Evolutionary conservation across 2,888 invertebrate genomes (phyloP).

Genomic region (Perizoma affinitatum): DNA sequence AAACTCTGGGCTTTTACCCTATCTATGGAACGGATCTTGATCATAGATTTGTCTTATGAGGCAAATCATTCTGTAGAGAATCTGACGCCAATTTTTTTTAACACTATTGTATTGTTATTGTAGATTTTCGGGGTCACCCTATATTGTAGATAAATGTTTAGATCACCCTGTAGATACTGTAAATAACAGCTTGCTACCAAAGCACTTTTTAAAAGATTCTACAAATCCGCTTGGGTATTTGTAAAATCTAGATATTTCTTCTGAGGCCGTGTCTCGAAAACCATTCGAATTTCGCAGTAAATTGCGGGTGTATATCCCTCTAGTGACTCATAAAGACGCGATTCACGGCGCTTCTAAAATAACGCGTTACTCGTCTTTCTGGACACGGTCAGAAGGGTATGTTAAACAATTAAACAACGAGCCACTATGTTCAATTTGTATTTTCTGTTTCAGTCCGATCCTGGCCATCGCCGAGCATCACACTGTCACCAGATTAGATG

Average conservation of each 20-base stretch:
- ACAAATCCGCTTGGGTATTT: no score
- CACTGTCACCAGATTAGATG: constrained; percentile 87
- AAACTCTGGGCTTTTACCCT: neutral
- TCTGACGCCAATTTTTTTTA: constrained; percentile 4
- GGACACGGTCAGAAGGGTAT: no score
- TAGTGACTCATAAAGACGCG: no score
- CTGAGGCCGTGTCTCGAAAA: no score
- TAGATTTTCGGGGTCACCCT: constrained; percentile 2
- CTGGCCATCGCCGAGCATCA: constrained; percentile 90
- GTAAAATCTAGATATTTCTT: no score
- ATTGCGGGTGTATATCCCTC: no score
- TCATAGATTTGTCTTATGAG: neutral
- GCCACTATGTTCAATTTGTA: constrained; percentile 27
- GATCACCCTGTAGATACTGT: constrained; percentile 19
- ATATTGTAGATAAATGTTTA: constrained; percentile 17
- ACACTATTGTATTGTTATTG: neutral
- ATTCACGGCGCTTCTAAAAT: no score
- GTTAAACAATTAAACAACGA: no score
- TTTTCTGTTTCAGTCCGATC: constrained; percentile 89
- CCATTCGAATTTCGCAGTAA: no score
- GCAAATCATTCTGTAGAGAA: neutral
- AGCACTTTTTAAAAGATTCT: no score
- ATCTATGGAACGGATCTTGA: neutral
- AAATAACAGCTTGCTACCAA: neutral
- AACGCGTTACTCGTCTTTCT: no score